Evolutionary conservation across 53 echinoderm and acorn worm species (phyloP).

Genomic region (Paracentrotus lividus): DNA sequence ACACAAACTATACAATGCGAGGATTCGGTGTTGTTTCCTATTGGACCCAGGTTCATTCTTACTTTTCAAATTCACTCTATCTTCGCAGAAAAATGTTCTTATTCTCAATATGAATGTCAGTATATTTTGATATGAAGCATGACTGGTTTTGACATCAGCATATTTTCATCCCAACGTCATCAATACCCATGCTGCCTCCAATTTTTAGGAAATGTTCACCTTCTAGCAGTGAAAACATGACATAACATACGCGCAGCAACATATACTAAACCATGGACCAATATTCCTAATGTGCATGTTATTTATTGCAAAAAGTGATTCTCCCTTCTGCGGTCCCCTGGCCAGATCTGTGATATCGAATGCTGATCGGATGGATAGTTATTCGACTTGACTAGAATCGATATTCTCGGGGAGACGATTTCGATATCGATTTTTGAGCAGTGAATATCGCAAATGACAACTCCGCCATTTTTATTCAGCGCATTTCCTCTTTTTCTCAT

Average conservation of each 20-base stretch:
- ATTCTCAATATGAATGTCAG: background rate
- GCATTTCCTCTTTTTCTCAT: too few species aligned
- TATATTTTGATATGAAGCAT: background rate
- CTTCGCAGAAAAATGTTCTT: background rate
- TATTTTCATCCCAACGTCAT: background rate
- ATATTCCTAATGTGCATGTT: background rate
- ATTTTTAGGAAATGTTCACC: background rate
- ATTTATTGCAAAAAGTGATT: background rate
- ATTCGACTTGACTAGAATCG: background rate
- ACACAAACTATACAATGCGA: too few species aligned
- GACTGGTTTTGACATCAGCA: background rate
- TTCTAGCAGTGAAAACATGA: background rate
- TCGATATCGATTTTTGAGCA: background rate
- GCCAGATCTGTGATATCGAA: background rate
- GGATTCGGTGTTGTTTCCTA: background rate
- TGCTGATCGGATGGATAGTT: background rate
- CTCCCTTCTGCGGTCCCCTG: background rate
- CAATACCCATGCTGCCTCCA: background rate
- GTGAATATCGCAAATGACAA: background rate
- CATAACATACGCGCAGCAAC: background rate
- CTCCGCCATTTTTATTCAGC: background rate
- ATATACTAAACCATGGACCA: conserved; percentile 4
- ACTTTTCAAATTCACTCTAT: too few species aligned
- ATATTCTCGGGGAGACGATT: background rate
- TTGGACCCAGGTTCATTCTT: background rate